Base-by-base conservation (phyloP, 2,113 vertebrate genomes). In the Nicator chloris region DNA sequence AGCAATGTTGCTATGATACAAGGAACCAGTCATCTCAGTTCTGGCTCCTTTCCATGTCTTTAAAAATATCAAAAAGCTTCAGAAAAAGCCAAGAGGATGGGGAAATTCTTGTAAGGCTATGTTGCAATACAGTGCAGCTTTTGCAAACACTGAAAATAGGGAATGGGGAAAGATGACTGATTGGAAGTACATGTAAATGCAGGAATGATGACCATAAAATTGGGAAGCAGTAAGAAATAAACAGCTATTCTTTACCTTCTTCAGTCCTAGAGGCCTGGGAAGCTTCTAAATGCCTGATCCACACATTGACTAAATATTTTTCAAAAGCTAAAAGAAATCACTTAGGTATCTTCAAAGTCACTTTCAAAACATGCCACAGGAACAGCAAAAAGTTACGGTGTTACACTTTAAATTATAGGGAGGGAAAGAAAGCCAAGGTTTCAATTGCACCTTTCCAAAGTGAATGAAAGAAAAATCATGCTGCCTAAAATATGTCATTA, bases 51-150 rank as follows among this genome's bases (percentile, higher is more conserved):
- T 96, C 95, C 95, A 93, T 40, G 63, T 83, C 90, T 95, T 95
- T 96, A 94, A 97, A 97, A 97, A 96, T 94, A 97, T 78, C 85
- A 96, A 91, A 95, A 97, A 95, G 87, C 85, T 83, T 96, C 78
- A 94, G 71, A 93, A 88, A 94, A 88, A 90, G 64, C 54, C 76
- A 93, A 85, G 82, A 86, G 87, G 47, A 71, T 92, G 75, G 8
- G 68, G 90, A 86, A 95, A 95, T 92, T 93, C 90, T 95, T 93
- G 64, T 49, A 56, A 77, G 56, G 31, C 53, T 86, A 66, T 8
- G 35, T 75, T 82, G 70, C 68, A 69, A 70, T 88, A 83, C 86
- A 93, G 27, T 27, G 59, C 56, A 88, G 94, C 59, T 83, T 90
- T 76, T 86, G 59, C 47, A 90, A 89, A 94, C 37, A 63, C 8